Conservation (phyloP, 2,113 vertebrate species). For the Grantiella picta region DNA sequence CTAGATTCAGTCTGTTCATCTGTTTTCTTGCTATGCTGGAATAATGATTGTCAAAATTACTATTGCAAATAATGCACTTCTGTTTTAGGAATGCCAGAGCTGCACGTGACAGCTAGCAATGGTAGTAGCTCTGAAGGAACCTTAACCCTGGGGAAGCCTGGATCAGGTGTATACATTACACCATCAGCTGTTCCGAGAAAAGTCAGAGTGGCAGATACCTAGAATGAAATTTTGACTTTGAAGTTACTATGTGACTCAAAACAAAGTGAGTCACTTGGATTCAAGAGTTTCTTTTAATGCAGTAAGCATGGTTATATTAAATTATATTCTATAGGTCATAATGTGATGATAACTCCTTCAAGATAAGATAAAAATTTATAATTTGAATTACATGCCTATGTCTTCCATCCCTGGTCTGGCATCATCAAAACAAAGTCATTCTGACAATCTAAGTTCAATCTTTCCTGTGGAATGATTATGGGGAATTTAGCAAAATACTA, state of each 20-base stretch:
- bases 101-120: neutral
- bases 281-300: neutral
- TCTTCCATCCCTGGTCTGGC: neutral
- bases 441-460: neutral
- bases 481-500: neutral
- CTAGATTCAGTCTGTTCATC: neutral
- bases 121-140: neutral
- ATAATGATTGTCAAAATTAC: neutral
- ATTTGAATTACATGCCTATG: neutral
- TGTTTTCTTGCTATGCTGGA: neutral
- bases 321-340: neutral
- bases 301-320: neutral
- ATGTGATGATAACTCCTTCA: neutral
- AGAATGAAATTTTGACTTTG: neutral
- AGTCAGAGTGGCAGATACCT: neutral
- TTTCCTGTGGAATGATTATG: constrained; percentile 7
- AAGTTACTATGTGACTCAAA: neutral
- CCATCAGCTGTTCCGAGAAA: neutral
- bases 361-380: neutral
- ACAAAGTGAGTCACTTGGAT: neutral
- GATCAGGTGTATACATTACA: neutral
- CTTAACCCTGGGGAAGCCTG: neutral
- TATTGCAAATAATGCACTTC: neutral
- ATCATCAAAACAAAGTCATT: constrained; percentile 7
- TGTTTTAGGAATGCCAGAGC: neutral